Evolutionary conservation across 2,888 invertebrate genomes (phyloP), one percentile per base, ranked within the genome.

Genomic region (Proisotoma minuta): DNA sequence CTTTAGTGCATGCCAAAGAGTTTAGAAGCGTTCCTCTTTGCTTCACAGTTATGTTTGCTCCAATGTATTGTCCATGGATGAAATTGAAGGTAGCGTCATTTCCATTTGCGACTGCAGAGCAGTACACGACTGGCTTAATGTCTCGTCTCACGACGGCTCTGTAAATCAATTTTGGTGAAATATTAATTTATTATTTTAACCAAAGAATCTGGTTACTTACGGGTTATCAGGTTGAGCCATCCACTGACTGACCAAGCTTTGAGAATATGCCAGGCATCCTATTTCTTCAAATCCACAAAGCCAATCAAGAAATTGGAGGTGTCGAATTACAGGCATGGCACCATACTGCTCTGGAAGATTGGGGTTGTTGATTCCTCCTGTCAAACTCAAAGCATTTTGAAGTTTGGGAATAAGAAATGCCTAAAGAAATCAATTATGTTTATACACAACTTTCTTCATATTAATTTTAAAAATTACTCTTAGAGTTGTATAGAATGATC

Each of bases 281-380:
- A 50, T 48, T 15, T 62, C 66, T 59, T 69, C 65, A 8, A 69
- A 28, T 8, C 63, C 65, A 48, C 69, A 69, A 15, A 58, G 56
- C 69, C 69, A 69, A 28, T 69, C 69, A 1, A 66, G 18, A 63
- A 70, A 65, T 52, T 70, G 67, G 22, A 63, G 58, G 29, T 67
- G 65, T 10, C 66, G 57, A 26, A 67, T 20, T 22, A 61, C 48
- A n/a, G 65, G 63, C 62, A 65, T 70, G 5, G 63, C 65, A 15
- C 54, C 63, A 10, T 43, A 24, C 15, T 27, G 27, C 18, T 59
- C 56, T 3, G 12, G 58, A 20, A 62, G 60, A 4, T 50, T 18
- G 0, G 28, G 54, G 8, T 28, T 48, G 12, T 22, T 27, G 12
- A 63, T 28, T 28, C 69, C 69, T 5, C 66, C 65, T 3, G 60